These are phyloP conservation scores for Perca schrenkii DNA, from an alignment of 2,113 vertebrate genomes.

Conservation along the genomic window DNA sequence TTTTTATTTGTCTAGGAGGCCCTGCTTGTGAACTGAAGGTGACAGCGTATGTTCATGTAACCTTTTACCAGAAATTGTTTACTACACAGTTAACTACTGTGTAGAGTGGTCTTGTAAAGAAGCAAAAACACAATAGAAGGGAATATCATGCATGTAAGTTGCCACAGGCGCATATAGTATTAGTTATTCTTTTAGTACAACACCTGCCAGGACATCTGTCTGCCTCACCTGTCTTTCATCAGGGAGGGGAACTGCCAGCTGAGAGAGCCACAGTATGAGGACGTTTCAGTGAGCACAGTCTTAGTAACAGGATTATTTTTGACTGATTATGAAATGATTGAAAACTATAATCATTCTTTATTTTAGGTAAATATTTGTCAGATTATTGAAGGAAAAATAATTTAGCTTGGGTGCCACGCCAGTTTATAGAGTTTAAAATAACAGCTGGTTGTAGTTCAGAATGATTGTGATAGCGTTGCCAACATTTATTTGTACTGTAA, in stretches of 20 bases:
- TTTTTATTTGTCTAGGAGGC: background rate
- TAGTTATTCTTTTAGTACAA: slow-evolving; percentile 19
- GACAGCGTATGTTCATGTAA: slow-evolving; percentile 1
- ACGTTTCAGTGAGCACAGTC: background rate
- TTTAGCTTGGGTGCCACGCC: background rate
- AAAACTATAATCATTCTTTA: background rate
- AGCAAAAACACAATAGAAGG: slow-evolving; percentile 3
- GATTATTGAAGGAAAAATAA: background rate
- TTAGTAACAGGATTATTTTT: background rate
- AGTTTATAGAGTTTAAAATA: background rate
- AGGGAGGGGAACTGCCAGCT: slow-evolving; percentile 13
- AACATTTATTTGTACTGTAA: background rate
- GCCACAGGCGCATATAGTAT: slow-evolving; percentile 9
- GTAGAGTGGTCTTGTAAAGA: background rate
- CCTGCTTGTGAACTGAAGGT: background rate
- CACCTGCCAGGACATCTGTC: slow-evolving; percentile 52
- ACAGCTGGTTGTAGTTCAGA: slow-evolving; percentile 1
- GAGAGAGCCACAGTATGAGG: slow-evolving; percentile 15
- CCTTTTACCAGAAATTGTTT: slow-evolving; percentile 11
- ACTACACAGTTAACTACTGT: background rate
- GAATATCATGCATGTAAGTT: background rate
- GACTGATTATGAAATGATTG: background rate
- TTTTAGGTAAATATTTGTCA: slow-evolving; percentile 13
- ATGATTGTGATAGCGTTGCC: background rate
- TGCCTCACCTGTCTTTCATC: slow-evolving; percentile 53